Conservation (phyloP, 2,113 vertebrate genomes). For the Protobothrops mucrosquamatus region DNA sequence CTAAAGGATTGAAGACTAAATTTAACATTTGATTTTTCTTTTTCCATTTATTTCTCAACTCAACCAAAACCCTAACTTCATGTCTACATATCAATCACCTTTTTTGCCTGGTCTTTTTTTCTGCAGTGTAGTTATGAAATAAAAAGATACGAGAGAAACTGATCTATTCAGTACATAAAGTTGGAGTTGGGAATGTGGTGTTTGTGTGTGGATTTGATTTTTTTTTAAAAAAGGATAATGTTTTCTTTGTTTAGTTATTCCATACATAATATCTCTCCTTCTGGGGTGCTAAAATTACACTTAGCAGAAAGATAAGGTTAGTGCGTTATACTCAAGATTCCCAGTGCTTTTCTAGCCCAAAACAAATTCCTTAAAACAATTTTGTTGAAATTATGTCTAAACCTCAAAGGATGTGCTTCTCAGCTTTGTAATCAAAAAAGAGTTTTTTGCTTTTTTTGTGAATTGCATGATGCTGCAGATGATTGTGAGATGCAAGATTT, state of each 20-base stretch:
- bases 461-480: background rate
- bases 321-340: background rate
- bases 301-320: background rate
- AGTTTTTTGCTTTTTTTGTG: background rate
- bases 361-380: background rate
- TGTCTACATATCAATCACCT: background rate
- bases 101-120: background rate
- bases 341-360: background rate
- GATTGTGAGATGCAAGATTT: background rate
- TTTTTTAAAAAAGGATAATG: background rate
- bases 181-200: background rate
- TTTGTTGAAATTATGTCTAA: background rate
- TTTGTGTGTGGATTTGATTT: background rate
- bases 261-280: background rate
- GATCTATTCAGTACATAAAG: background rate
- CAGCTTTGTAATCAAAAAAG: background rate
- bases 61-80: background rate
- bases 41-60: background rate
- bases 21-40: constrained; percentile 1
- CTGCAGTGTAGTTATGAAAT: background rate
- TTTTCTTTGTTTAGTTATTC: background rate
- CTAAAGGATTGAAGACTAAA: background rate
- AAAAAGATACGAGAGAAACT: background rate
- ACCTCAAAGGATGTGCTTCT: background rate
- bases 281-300: background rate